Evolutionary conservation across 2,888 invertebrate species (phyloP), one percentile per base, ranked within the genome.

Genomic region (Petrophora chlorosata): DNA sequence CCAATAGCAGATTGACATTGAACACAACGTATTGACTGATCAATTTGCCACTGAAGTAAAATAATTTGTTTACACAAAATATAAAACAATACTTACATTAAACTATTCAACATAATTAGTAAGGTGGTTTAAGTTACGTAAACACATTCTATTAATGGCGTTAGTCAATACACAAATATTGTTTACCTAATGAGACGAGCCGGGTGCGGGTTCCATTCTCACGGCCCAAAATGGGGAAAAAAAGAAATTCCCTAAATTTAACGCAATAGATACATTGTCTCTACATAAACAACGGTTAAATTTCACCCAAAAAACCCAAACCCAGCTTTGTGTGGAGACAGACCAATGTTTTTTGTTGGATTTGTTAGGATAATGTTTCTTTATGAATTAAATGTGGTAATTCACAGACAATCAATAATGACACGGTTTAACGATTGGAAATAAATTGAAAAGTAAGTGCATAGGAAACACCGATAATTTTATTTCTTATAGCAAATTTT

Each of bases 251-350:
- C 72, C 77, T 76, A 78, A 76, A 77, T 79, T 82, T 70, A 79
- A 85, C 80, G 84, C 82, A 82, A 83, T 84, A 79, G 83, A 80
- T 81, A 82, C 83, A 84, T 84, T 85, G 84, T 84, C 79, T 82
- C 78, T 77, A 83, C 78, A 82, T 83, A 85, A 84, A 84, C 81
- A 83, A 73, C 77, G 75, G 79, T 82, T 79, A 72, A 79, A 81
- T 81, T 80, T 82, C 79, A 77, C 68, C 56, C 61, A 67, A 70
- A 74, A 78, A 77, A 74, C 65, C 66, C 42, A 52, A 53, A 41
- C 65, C 46, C 61, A 12, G 25, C 16, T 15, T 61, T 61, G 63
- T 69, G 65, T 77, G 76, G 79, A 79, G 65, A 51, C 35, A 56
- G 67, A 67, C 53, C 58, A 4, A 12, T 34, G 30, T 19, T 19